phyloP scores from a whole-genome alignment of 2,113 vertebrate species.

The Pedionomus torquatus region DNA sequence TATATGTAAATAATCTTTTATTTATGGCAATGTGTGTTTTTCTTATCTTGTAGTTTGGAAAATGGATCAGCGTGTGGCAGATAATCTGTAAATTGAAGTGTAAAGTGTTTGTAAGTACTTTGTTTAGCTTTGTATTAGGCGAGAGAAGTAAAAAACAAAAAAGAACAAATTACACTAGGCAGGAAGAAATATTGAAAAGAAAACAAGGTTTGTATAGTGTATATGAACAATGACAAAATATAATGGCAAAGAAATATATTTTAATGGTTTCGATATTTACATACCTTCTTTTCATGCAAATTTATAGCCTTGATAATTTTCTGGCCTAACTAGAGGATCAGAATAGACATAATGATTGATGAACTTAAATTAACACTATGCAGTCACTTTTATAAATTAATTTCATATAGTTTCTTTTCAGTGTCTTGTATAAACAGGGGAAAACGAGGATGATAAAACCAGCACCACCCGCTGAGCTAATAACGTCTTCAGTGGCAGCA shows the following conservation, averaged over 20 bases:
- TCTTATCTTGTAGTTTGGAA: background rate
- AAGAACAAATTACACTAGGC: background rate
- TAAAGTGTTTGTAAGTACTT: background rate
- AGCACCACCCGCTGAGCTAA: background rate
- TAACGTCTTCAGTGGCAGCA: background rate
- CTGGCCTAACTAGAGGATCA: background rate
- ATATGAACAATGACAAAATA: conserved; percentile 35
- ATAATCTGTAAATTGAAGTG: background rate
- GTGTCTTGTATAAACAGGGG: background rate
- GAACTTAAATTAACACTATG: background rate
- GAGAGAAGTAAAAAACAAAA: background rate
- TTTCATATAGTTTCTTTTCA: background rate
- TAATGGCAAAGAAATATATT: background rate
- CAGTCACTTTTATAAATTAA: background rate
- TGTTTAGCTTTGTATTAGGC: background rate
- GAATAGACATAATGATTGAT: background rate
- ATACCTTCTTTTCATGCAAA: background rate
- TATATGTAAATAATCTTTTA: background rate
- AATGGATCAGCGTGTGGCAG: background rate
- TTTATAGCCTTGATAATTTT: background rate
- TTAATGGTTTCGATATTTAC: background rate
- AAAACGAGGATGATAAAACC: background rate
- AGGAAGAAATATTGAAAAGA: conserved; percentile 42
- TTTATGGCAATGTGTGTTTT: background rate
- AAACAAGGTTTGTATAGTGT: background rate